Evolutionary conservation across 2,113 vertebrate genomes (phyloP).

Genomic region (Malurus cyaneus): DNA sequence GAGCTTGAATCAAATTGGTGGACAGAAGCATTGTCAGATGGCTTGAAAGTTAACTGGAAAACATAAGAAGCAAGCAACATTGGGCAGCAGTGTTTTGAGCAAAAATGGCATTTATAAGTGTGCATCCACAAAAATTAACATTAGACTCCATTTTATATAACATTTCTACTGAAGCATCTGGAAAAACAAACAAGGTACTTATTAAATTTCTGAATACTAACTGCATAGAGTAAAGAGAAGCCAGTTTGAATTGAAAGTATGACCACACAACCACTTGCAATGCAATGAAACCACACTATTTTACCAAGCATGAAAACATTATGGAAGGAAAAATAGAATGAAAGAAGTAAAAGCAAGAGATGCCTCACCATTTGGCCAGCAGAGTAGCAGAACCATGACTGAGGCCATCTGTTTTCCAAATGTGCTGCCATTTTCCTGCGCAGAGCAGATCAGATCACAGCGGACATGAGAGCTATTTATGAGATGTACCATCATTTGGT

Average conservation of each 20-base stretch:
- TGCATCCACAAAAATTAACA: background rate
- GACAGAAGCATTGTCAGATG: background rate
- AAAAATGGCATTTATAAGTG: background rate
- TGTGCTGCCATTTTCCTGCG: background rate
- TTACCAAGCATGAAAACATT: background rate
- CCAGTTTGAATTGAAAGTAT: background rate
- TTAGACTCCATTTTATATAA: background rate
- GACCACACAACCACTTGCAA: background rate
- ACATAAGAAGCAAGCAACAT: background rate
- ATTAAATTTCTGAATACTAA: background rate
- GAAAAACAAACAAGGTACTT: background rate
- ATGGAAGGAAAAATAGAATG: background rate
- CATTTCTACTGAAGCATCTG: background rate
- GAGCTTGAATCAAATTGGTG: background rate
- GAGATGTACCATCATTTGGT: background rate
- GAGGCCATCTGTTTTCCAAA: background rate
- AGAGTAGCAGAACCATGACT: background rate
- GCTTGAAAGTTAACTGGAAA: constrained; percentile 6
- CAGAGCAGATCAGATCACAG: background rate
- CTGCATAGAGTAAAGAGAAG: background rate
- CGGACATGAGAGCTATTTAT: background rate
- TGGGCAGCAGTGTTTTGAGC: background rate
- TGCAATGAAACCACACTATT: background rate
- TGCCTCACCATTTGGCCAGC: background rate
- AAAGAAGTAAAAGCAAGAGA: background rate